Base-by-base conservation (phyloP, 2,888 invertebrate genomes). In the Brachyptera risi region DNA sequence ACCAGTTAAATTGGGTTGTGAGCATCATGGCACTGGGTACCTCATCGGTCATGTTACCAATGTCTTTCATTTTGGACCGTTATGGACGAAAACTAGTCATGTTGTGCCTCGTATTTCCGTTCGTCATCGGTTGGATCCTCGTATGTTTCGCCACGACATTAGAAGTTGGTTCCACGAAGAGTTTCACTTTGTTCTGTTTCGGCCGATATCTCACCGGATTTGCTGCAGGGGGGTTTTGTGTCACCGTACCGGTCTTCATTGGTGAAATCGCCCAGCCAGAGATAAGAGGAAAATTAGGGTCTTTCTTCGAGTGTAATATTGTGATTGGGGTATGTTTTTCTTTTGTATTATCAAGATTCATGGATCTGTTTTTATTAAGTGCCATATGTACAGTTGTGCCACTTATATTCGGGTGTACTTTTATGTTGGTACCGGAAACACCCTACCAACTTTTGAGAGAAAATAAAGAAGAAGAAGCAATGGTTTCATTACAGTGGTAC, bases 381-480 rank as follows among this genome's bases (percentile, higher is more conserved):
- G 76, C 87, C 2, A 74, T 87, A n/a, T 87, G 86, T 62, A 82
- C 82, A 0, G 65, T 82, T 0, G 76, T 88, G 3, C 87, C 92
- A 0, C 70, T 91, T 0, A 67, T 90, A 3, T 88, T 90, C 67
- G 85, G 84, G 0, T 68, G 79, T 0, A 76, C 87, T 1, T 88
- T 92, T 74, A 81, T 87, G 69, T 87, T 90, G 67, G 88, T 94
- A 84, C 95, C 94, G 0, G 96, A 96, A 75, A 85, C 90, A 3
- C 95, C 96, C 0, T 82, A 83, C 31, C 90, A 81, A 72, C 78
- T 85, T 66, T 79, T 90, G 65, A 79, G 80, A 50, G 86, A 85
- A 70, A 82, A 82, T 5, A 79, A 80, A 40, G 75, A 81, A 23
- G 80, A 83, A 1, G 84, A 83, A 56, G 44, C 44, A 11, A 21